phyloP scores from a whole-genome alignment of 2,888 invertebrate genomes.

The Andrena bicolor region DNA sequence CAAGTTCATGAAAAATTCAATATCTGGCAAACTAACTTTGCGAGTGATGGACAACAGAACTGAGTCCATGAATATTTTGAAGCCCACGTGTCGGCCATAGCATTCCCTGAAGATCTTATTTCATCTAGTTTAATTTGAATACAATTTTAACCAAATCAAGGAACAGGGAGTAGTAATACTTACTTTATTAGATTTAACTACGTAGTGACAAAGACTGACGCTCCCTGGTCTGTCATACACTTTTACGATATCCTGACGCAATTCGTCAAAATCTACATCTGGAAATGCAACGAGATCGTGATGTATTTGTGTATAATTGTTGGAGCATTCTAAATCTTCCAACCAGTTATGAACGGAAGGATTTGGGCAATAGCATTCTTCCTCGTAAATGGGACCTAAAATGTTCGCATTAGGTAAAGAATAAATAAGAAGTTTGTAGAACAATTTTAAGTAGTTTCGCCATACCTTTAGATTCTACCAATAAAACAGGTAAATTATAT shows the following conservation, averaged over 20 bases:
- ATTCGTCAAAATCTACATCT: slow-evolving; percentile 89
- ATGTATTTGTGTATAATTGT: slow-evolving; percentile 89
- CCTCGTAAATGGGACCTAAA: slow-evolving; percentile 90
- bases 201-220: slow-evolving; percentile 96
- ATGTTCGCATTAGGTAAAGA: neutral
- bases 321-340: slow-evolving; percentile 88
- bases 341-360: slow-evolving; percentile 89
- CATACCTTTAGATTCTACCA: slow-evolving; percentile 86
- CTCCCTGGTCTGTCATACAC: slow-evolving; percentile 92
- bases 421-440: neutral
- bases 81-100: slow-evolving; percentile 97
- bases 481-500: slow-evolving; percentile 86
- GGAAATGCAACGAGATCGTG: slow-evolving; percentile 90
- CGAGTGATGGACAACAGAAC: slow-evolving; percentile 93
- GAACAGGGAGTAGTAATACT: slow-evolving; percentile 28
- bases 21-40: slow-evolving; percentile 93
- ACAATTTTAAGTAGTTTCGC: neutral
- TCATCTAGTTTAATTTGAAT: slow-evolving; percentile 42
- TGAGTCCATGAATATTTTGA: slow-evolving; percentile 97
- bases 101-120: slow-evolving; percentile 92
- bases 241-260: slow-evolving; percentile 88
- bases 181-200: slow-evolving; percentile 91
- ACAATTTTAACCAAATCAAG: slow-evolving; percentile 7
- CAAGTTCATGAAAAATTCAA: slow-evolving; percentile 96
- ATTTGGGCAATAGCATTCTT: slow-evolving; percentile 94